Percentiles rank a stretch among this genome's conserved stretches.
phyloP scores from a whole-genome alignment of 2,888 invertebrate genomes.

The Nomada ruficornis region DNA sequence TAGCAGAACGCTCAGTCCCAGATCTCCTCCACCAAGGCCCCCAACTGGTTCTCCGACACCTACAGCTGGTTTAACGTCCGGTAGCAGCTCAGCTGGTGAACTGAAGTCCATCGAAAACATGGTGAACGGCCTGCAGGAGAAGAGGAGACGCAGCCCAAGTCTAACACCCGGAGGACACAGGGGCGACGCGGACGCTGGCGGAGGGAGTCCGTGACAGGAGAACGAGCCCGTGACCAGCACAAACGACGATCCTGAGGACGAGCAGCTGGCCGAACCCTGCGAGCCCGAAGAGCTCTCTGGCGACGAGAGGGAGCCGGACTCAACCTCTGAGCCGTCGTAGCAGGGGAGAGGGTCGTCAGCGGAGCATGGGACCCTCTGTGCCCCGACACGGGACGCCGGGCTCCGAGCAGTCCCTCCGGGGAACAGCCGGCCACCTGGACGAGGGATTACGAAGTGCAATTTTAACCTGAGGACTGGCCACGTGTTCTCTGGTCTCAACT shows the following conservation, averaged over 20 bases:
- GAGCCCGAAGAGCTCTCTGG: slow-evolving; percentile 68
- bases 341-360: slow-evolving; percentile 67
- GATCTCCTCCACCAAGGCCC: slow-evolving; percentile 87
- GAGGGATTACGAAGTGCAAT: slow-evolving; percentile 76
- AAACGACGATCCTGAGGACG: slow-evolving; percentile 73
- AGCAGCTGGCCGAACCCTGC: slow-evolving; percentile 68
- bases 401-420: slow-evolving; percentile 21
- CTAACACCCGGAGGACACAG: slow-evolving; percentile 77
- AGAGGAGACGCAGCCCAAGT: slow-evolving; percentile 88
- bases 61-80: slow-evolving; percentile 84
- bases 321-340: slow-evolving; percentile 83
- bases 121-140: slow-evolving; percentile 97
- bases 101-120: slow-evolving; percentile 98
- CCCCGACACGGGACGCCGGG: slow-evolving; percentile 21
- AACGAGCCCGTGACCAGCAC: slow-evolving; percentile 80
- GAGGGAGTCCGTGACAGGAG: slow-evolving; percentile 84
- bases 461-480: slow-evolving; percentile 65
- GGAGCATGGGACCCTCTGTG: slow-evolving; percentile 36
- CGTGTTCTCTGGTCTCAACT: slow-evolving; percentile 30
- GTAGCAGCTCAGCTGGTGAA: slow-evolving; percentile 88
- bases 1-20: slow-evolving; percentile 88
- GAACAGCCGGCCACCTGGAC: slow-evolving; percentile 34
- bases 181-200: slow-evolving; percentile 78
- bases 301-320: slow-evolving; percentile 80
- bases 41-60: slow-evolving; percentile 86